Base-by-base conservation (phyloP, 53 echinoderm and acorn worm genomes). In the Apostichopus leukothele region DNA sequence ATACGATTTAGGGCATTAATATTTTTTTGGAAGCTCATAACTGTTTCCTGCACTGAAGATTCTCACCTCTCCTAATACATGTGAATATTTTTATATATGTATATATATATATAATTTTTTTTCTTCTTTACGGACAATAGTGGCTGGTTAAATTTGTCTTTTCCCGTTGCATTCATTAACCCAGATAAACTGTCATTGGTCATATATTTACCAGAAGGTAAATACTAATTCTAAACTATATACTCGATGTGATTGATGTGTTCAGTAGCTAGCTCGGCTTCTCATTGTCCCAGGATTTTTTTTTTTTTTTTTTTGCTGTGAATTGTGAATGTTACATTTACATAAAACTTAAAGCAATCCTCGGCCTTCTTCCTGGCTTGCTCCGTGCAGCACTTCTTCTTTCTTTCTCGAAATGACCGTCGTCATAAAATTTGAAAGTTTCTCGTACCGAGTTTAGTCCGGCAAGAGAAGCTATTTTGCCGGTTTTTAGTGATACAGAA, bases 141-240 rank as follows among this genome's bases (percentile, higher is more conserved):
- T 10, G 57, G 57, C 10, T 57, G 57, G 57, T 7, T 57, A 57
- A 9, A 9, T 79, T 18, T 79, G 53, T 81, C 6, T 54, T 81
- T 53, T 59, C 11, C 57, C 20, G 81, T 22, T 71, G 18, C 71
- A 71, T 71, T 81, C 81, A 81, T 81, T 81, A 81, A 53, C 81
- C 9, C 22, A 81, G 81, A 81, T 81, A 9, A 81, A 81, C 81
- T 54, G 54, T 23, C 81, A 59, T 81, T 81, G 81, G 81, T 81
- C 81, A 9, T 23, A 81, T 81, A 81, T 81, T 57, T 81, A 81
- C 55, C 81, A 81, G 22, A 54, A 81, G 81, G 81, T 81, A 81
- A 71, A 81, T 81, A 18, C 71, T 19, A n/a, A 81, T 81, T 81
- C 71, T 19, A 6, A 81, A 54, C 53, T 54, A 21, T 57, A 9